These are phyloP conservation scores for Lamproptera curius DNA, from an alignment of 2,888 invertebrate genomes.

Conservation along the genomic window DNA sequence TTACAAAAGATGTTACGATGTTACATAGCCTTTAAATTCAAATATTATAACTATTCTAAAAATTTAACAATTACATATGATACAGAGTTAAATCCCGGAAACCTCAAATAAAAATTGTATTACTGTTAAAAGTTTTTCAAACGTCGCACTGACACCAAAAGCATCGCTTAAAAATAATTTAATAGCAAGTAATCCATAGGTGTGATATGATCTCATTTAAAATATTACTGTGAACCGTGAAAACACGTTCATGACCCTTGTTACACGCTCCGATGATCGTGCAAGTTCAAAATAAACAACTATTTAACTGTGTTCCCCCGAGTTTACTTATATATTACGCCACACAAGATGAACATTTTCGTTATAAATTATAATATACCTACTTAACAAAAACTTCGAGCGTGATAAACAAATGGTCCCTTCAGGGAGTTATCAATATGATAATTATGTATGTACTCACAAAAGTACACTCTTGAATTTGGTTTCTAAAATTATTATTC, in stretches of 20 bases:
- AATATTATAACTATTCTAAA: no score
- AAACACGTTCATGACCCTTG: slow-evolving; percentile 9
- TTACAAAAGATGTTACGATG: no score
- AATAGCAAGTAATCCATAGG: not conserved
- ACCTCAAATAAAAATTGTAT: no score
- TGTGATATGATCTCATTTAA: slow-evolving; percentile 1
- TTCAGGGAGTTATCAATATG: not conserved
- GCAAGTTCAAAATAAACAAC: slow-evolving; percentile 12
- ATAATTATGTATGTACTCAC: not conserved
- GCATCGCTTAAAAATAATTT: not conserved
- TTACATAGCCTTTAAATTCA: no score
- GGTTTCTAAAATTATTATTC: not conserved
- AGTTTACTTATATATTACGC: slow-evolving; percentile 2
- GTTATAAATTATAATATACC: not conserved
- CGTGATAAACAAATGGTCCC: not conserved
- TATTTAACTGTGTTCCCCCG: slow-evolving; percentile 11
- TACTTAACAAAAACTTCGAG: not conserved
- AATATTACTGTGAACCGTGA: slow-evolving; percentile 8
- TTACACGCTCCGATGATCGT: slow-evolving; percentile 18
- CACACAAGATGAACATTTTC: not conserved
- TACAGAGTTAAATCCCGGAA: no score
- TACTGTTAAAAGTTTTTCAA: no score
- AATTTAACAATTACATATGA: no score
- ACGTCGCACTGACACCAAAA: no score
- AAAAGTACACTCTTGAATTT: not conserved